Evolutionary conservation across 2,113 vertebrate species (phyloP).

Genomic region (Morone saxatilis): DNA sequence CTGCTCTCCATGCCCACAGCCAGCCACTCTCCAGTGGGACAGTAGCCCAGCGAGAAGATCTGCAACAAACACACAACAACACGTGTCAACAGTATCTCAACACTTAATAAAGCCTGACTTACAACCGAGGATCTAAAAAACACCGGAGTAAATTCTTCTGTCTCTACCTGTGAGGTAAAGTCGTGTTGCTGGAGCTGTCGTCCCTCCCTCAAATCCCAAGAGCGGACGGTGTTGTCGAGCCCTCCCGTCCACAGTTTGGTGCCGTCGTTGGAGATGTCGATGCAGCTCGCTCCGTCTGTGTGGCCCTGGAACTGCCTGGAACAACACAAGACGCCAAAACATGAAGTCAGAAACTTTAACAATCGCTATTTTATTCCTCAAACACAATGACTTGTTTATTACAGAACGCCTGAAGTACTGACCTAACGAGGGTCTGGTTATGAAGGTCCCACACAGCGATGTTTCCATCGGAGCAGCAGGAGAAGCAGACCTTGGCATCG

Average conservation of each 20-base stretch:
- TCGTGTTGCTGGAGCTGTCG: conserved; percentile 97
- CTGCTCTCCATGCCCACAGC: conserved; percentile 99
- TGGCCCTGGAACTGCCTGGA: conserved; percentile 96
- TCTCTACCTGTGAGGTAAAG: conserved; percentile 94
- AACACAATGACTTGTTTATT: conserved; percentile 9
- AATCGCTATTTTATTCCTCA: conserved; percentile 2
- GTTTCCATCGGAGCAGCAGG: conserved; percentile 97
- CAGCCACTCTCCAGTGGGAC: conserved; percentile 96
- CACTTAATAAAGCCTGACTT: neutral
- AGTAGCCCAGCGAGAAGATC: conserved; percentile 98
- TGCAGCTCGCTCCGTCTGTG: conserved; percentile 97
- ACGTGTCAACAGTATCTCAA: neutral
- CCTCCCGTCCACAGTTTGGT: conserved; percentile 98
- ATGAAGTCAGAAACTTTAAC: neutral
- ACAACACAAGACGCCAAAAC: neutral
- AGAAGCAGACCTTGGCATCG: conserved; percentile 98
- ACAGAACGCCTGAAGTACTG: conserved; percentile 50
- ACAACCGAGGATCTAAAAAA: neutral
- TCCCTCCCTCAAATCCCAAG: conserved; percentile 96
- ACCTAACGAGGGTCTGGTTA: conserved; percentile 98
- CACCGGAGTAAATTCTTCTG: neutral
- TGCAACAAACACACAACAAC: conserved; percentile 47
- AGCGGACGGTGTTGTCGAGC: conserved; percentile 96
- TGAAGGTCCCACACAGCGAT: conserved; percentile 98
- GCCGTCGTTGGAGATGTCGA: conserved; percentile 96